phyloP scores from a whole-genome alignment of 2,888 invertebrate species.

The Thelaira solivaga region DNA sequence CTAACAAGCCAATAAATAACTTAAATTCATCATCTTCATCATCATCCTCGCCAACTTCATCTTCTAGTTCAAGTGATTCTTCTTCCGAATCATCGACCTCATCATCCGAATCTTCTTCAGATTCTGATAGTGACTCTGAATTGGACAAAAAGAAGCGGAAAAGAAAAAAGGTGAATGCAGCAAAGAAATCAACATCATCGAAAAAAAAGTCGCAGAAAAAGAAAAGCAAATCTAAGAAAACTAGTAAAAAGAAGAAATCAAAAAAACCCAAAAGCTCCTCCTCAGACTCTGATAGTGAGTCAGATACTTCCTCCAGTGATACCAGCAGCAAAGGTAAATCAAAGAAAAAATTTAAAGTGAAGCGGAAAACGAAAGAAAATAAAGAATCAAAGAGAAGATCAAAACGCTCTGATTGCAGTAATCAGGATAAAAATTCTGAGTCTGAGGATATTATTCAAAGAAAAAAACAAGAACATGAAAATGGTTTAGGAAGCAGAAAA shows the following conservation, averaged over 20 bases:
- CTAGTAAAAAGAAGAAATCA: slow-evolving; percentile 62
- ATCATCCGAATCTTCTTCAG: slow-evolving; percentile 64
- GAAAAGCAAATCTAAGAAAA: slow-evolving; percentile 63
- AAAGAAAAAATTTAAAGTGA: slow-evolving; percentile 45
- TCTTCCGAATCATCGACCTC: slow-evolving; percentile 64
- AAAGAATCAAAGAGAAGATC: slow-evolving; percentile 38
- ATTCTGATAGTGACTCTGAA: slow-evolving; percentile 65
- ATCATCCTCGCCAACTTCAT: slow-evolving; percentile 51
- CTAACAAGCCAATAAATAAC: slow-evolving; percentile 67
- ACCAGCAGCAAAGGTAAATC: slow-evolving; percentile 59
- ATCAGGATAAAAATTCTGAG: slow-evolving; percentile 19
- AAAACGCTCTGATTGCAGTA: slow-evolving; percentile 3
- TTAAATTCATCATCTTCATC: slow-evolving; percentile 60
- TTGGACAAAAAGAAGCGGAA: slow-evolving; percentile 40
- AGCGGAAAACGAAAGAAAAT: slow-evolving; percentile 35
- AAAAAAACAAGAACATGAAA: slow-evolving; percentile 41
- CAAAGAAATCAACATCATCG: slow-evolving; percentile 53
- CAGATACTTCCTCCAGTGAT: slow-evolving; percentile 60
- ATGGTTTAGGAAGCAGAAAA: slow-evolving; percentile 11
- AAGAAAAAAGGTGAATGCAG: slow-evolving; percentile 56
- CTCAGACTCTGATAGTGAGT: slow-evolving; percentile 28
- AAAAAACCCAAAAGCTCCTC: slow-evolving; percentile 46
- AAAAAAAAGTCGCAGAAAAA: slow-evolving; percentile 58
- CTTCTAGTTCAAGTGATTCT: slow-evolving; percentile 65
- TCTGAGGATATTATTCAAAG: slow-evolving; percentile 21